phyloP scores from a whole-genome alignment of 2,113 vertebrate species.

The Tursiops truncatus region DNA sequence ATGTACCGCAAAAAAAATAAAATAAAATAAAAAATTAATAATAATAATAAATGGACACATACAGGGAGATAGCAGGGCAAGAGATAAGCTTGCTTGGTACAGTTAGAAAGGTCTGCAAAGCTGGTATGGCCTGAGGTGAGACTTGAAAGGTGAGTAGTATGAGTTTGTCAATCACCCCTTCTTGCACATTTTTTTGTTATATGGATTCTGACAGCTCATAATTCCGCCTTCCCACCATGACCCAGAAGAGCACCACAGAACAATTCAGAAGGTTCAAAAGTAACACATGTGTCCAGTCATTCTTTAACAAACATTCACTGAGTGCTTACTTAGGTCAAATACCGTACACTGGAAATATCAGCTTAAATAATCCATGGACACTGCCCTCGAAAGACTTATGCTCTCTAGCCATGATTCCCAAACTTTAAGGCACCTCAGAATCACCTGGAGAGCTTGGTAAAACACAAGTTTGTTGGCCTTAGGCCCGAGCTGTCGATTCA shows the following conservation, averaged over 20 bases:
- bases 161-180: not conserved
- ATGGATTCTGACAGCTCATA: not conserved
- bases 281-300: not conserved
- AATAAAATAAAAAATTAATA: no score
- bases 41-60: not conserved
- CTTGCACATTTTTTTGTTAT: not conserved
- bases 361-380: not conserved
- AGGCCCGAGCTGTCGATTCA: not conserved
- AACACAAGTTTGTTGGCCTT: not conserved
- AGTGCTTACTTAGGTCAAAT: not conserved
- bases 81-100: accelerated
- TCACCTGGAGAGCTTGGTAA: not conserved
- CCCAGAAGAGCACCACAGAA: not conserved
- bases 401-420: not conserved
- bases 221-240: not conserved
- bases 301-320: not conserved
- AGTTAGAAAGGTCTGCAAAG: not conserved
- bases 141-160: not conserved
- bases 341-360: not conserved
- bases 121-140: not conserved
- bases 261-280: not conserved
- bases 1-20: no score
- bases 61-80: not conserved
- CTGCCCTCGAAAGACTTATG: not conserved
- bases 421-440: not conserved